Evolutionary conservation across 2,113 vertebrate species (phyloP).

Genomic region (Microtus montanus): DNA sequence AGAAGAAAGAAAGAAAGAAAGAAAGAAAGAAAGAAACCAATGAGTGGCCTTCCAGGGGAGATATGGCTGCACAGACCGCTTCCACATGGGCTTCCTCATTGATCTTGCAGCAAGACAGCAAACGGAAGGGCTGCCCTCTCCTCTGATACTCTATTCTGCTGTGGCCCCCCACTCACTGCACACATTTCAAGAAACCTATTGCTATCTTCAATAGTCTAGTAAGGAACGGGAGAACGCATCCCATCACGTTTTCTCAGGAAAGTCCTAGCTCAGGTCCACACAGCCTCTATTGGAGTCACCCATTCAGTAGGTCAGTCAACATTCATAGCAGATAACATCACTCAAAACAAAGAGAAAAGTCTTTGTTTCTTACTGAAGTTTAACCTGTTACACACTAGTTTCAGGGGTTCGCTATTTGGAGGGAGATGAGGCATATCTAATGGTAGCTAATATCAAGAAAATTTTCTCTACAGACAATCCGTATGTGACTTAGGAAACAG

Average conservation of each 20-base stretch:
- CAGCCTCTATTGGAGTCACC: accelerated
- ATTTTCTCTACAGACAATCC: neutral
- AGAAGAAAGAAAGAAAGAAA: neutral
- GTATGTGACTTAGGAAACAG: neutral
- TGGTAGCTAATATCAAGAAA: neutral
- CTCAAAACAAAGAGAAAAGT: neutral
- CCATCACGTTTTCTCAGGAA: neutral
- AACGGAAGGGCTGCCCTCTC: neutral
- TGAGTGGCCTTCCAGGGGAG: neutral
- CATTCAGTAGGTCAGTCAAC: neutral
- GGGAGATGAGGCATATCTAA: neutral
- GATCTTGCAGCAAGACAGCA: neutral
- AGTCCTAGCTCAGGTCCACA: neutral
- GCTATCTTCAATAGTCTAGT: neutral
- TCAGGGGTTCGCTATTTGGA: neutral
- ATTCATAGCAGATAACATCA: too few species aligned
- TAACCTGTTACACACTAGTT: neutral
- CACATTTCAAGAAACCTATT: neutral
- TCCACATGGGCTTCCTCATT: neutral
- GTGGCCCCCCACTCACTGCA: neutral
- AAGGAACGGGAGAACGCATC: neutral
- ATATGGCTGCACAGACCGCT: neutral
- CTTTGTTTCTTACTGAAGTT: constrained; percentile 14
- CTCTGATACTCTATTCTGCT: neutral
- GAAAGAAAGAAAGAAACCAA: too few species aligned